These are phyloP conservation scores for Heterochromis multidens DNA, from an alignment of 2,113 vertebrate species.

Conservation along the genomic window DNA sequence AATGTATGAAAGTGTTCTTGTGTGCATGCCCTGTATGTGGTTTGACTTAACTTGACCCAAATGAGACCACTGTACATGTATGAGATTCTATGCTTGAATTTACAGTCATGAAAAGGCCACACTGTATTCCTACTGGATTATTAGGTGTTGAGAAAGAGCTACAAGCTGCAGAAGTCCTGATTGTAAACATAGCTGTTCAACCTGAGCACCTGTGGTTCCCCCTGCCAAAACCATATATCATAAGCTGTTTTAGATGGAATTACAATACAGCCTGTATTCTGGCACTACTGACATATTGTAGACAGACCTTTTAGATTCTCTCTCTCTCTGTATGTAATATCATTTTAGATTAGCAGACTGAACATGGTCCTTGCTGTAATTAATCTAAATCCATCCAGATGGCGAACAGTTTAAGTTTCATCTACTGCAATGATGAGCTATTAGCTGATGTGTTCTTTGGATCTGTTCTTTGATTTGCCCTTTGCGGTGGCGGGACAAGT, in stretches of 20 bases:
- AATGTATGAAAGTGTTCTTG: neutral
- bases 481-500: slow-evolving; percentile 9
- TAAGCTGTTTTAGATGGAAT: slow-evolving; percentile 12
- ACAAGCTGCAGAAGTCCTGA: neutral
- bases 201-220: neutral
- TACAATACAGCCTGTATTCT: slow-evolving; percentile 16
- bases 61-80: neutral
- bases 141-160: neutral
- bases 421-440: slow-evolving; percentile 8
- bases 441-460: slow-evolving; percentile 20
- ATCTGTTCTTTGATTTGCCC: neutral
- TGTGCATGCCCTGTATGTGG: neutral
- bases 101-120: neutral
- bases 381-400: slow-evolving; percentile 56
- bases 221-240: neutral
- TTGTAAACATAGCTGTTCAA: slow-evolving; percentile 22
- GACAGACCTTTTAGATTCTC: slow-evolving; percentile 17
- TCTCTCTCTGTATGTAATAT: neutral
- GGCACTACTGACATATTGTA: neutral
- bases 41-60: neutral
- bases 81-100: neutral
- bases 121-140: neutral
- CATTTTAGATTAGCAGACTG: slow-evolving; percentile 44
- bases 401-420: slow-evolving; percentile 40
- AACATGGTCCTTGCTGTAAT: slow-evolving; percentile 32